Conservation (phyloP, 2,797 vertebrate genomes). For the Salarias fasciatus region DNA sequence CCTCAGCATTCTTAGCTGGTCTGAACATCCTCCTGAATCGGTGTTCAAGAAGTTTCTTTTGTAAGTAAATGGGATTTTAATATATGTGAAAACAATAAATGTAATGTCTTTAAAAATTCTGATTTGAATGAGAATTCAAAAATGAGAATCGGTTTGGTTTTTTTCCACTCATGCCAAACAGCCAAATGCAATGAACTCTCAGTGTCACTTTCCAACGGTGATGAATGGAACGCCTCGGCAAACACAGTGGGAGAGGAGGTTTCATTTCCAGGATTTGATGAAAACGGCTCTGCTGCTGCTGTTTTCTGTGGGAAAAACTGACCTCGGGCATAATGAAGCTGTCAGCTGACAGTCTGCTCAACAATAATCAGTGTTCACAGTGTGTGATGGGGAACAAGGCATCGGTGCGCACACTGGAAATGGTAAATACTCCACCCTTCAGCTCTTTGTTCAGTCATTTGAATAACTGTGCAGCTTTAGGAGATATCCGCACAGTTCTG, state of each 20-base stretch:
- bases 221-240: constrained; percentile 4
- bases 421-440: not conserved
- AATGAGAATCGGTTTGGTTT: too few relatives aligned
- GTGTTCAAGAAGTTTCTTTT: too few relatives aligned
- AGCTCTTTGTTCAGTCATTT: not conserved
- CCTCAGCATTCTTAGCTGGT: too few relatives aligned
- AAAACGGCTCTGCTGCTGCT: constrained; percentile 1
- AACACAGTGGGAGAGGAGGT: constrained; percentile 3
- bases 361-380: constrained; percentile 59
- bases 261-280: constrained; percentile 8
- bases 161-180: too few relatives aligned
- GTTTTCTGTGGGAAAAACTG: constrained; percentile 27
- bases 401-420: constrained; percentile 33
- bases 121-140: too few relatives aligned
- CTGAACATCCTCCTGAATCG: too few relatives aligned
- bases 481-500: too few relatives aligned
- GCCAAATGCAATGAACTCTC: not conserved
- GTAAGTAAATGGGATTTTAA: too few relatives aligned
- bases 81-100: too few relatives aligned
- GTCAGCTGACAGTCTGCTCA: constrained; percentile 44
- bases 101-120: too few relatives aligned
- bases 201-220: not conserved
- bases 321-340: constrained; percentile 46
- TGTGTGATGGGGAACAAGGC: constrained; percentile 32
- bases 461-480: too few relatives aligned